These are phyloP conservation scores for Tetramorium bicarinatum DNA, from an alignment of 2,888 invertebrate species.

Conservation along the genomic window DNA sequence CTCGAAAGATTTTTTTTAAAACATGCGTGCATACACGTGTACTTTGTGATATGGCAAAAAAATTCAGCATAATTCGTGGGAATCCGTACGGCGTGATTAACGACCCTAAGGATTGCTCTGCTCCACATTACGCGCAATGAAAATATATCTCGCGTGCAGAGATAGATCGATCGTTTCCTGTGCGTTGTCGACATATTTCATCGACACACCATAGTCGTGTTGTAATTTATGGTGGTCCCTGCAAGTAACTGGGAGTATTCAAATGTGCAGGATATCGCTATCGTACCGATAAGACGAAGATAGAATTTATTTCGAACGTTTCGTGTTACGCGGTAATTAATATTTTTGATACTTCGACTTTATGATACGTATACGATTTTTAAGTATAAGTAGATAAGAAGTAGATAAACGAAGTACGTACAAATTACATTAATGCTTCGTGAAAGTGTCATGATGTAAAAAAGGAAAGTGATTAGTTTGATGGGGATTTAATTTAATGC, in stretches of 20 bases:
- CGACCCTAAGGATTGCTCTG: constrained; percentile 4
- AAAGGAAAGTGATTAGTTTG: neutral
- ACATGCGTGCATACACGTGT: neutral
- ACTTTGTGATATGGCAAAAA: constrained; percentile 3
- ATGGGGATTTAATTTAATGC: neutral
- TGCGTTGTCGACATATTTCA: constrained; percentile 24
- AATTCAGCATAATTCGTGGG: constrained; percentile 4
- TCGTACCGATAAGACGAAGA: constrained; percentile 5
- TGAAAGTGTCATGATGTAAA: neutral
- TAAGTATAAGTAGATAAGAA: neutral
- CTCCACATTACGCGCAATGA: neutral
- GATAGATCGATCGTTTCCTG: constrained; percentile 41
- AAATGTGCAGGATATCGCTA: neutral
- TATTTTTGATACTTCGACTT: constrained; percentile 11
- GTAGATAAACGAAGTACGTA: neutral
- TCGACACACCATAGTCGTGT: constrained; percentile 15
- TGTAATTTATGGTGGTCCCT: constrained; percentile 3
- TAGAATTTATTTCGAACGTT: neutral
- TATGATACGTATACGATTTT: neutral
- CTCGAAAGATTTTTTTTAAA: neutral
- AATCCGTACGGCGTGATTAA: constrained; percentile 4
- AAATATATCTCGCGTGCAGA: constrained; percentile 17
- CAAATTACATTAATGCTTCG: neutral
- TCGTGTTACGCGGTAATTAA: constrained; percentile 3
- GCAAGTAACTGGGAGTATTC: neutral